Base-by-base conservation (phyloP, 2,888 invertebrate species). In the Drosophila limbata region DNA sequence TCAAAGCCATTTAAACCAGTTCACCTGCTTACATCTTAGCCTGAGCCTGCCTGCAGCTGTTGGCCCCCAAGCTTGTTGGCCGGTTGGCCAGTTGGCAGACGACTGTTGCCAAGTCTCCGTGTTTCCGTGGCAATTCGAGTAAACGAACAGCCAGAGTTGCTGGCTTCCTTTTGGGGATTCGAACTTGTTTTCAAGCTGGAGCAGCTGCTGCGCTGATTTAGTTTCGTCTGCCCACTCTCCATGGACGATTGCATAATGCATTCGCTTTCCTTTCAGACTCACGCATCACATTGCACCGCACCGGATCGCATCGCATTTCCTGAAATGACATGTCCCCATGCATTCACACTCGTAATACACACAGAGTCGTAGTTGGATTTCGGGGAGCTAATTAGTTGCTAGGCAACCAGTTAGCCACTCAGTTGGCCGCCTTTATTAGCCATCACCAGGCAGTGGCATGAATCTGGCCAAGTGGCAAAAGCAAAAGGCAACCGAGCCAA, bases 41-140 rank as follows among this genome's bases (percentile, higher is more conserved):
- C 48, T 48, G 39, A 53, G 72, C 57, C 52, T 51, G 60, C 31
- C 53, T 52, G 50, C 33, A 31, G 48, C 59, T 42, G 53, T 17
- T 55, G 56, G 39, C 37, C 25, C 40, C 28, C 35, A 35, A 62
- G 55, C 59, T 31, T 40, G 59, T 66, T 63, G 47, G 39, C 40
- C 45, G 35, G 42, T n/a, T 50, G 31, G 37, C 44, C 35, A 10
- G 13, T 52, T 52, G 37, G 28, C 25, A 28, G 50, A 44, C 28
- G 64, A 53, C 45, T 57, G 62, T 25, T 45, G 77, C 59, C 42
- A 57, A 44, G 65, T 55, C 73, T 56, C 45, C 69, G 71, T 71
- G 69, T 88, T 84, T 84, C 84, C 84, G 85, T 73, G 80, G 77
- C 78, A 80, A 77, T 82, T 78, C 78, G 33, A 9, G 50, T 15